phyloP scores from a whole-genome alignment of 2,888 invertebrate species.

The Belgica antarctica region DNA sequence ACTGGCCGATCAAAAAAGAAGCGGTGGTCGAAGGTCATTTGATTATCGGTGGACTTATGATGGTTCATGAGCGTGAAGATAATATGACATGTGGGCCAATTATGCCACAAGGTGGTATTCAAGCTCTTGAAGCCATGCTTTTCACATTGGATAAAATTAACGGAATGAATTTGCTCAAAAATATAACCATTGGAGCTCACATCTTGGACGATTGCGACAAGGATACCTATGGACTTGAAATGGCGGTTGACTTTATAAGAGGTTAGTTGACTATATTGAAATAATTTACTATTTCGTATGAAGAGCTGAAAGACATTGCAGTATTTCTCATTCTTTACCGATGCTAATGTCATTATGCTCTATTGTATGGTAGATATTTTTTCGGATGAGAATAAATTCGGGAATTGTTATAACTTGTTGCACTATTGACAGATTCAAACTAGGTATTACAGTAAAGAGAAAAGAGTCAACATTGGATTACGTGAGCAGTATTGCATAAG shows the following conservation, averaged over 20 bases:
- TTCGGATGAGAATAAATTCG: too few relatives aligned
- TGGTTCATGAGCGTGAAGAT: constrained; percentile 85
- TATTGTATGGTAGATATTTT: too few relatives aligned
- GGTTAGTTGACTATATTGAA: too few relatives aligned
- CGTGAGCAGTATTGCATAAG: too few relatives aligned
- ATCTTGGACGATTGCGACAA: constrained; percentile 90
- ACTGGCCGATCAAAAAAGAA: constrained; percentile 76
- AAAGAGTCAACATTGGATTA: too few relatives aligned
- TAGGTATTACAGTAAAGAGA: neutral
- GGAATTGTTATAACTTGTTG: too few relatives aligned
- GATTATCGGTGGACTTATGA: constrained; percentile 84
- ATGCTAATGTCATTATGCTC: too few relatives aligned
- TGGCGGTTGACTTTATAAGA: constrained; percentile 90
- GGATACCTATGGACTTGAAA: constrained; percentile 87
- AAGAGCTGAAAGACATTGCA: neutral
- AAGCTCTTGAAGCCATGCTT: constrained; percentile 84
- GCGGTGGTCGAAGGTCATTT: constrained; percentile 81
- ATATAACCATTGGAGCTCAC: constrained; percentile 75
- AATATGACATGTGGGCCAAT: constrained; percentile 77
- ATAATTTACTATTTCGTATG: too few relatives aligned
- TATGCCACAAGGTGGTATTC: constrained; percentile 85
- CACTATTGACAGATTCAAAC: too few relatives aligned
- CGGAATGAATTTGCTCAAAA: constrained; percentile 61
- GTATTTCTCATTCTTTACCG: too few relatives aligned
- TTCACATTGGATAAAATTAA: constrained; percentile 78